Evolutionary conservation across 2,113 vertebrate genomes (phyloP), one percentile per base, ranked within the genome.

Genomic region (Puntigrus tetrazona): DNA sequence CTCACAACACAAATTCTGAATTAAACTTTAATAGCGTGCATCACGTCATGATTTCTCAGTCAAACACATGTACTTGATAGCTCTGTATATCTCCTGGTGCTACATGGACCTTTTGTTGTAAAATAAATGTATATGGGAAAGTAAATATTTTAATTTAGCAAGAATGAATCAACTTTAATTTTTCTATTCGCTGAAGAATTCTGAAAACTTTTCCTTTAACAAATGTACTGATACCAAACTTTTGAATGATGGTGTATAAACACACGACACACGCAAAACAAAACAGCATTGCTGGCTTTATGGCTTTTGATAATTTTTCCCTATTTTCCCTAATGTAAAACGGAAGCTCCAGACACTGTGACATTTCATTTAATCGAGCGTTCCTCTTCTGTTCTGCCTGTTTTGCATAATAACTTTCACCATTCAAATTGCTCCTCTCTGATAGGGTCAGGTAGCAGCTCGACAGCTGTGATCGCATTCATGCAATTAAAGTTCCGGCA

Each of bases 381-480:
- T 75, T 74, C 16, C 31, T 29, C 43, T 78, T 83, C 61, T 45
- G 81, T 47, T 38, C 70, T 57, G 77, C 55, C 45, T 43, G 38
- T 63, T 86, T 84, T 74, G 76, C 86, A 80, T 87, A 79, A 84
- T 84, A 59, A 83, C 70, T 81, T 65, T 25, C 61, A 61, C 65
- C 67, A 84, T 79, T 81, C 72, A 87, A 87, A 87, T 84, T 31
- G 63, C 22, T 3, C 13, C 1, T 4, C 77, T 36, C 63, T 9
- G 79, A 81, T 70, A 81, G 79, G 41, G 47, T 20, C 11, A 38
- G 65, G 69, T 45, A 84, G 34, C 69, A 22, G 77, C 41, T 50
- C 22, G 55, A 14, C 82, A 29, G 45, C 27, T 36, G 82, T 34
- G 67, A 74, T 63, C 80, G 45, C 31, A 72, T 82, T 70, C 80